Evolutionary conservation across 2,797 vertebrate species (phyloP), one percentile per base, ranked within the genome.

Genomic region (Squalus acanthias): DNA sequence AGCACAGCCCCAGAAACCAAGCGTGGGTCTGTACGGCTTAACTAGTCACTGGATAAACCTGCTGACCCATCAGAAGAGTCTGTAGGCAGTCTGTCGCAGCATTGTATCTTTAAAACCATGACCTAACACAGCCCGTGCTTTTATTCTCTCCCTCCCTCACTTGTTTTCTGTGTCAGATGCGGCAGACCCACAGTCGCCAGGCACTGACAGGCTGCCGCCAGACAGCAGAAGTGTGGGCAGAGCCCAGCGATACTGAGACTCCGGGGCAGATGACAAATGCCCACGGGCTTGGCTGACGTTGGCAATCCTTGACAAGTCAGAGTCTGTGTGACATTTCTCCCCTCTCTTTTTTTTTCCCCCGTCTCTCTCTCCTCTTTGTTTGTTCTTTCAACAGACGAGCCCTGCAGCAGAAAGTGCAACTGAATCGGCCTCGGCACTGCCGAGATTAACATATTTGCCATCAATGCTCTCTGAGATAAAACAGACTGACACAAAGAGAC

Each of bases 151-250:
- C 65, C 63, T 93, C 33, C 65, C 91, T 93, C 65, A 12, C 63
- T 93, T 93, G 91, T 93, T 93, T 69, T 46, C 91, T 29, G 65
- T 96, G 70, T 46, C 33, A 76, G 96, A 96, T 57, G 46, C 95
- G 13, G 96, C 97, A 98, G 98, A 97, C 97, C 65, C 46, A 94
- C 96, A 0, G 97, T 97, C 97, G 96, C 97, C 97, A 0, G 95
- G 82, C 15, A 0, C 0, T 96, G 96, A 46, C 0, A 0, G 97
- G 39, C 0, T 67, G 96, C 82, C 79, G 67, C 96, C 96, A 93
- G 60, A 53, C 96, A 0, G 65, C 82, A 13, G 92, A 96, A 92
- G 96, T 26, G 97, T 97, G 96, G 97, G 97, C 97, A 96, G 96
- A 0, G 0, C 70, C 67, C 74, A 0, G 72, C 91, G 95, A 69